Conservation (phyloP, 2,888 invertebrate genomes). For the Troglohyphantes excavatus region DNA sequence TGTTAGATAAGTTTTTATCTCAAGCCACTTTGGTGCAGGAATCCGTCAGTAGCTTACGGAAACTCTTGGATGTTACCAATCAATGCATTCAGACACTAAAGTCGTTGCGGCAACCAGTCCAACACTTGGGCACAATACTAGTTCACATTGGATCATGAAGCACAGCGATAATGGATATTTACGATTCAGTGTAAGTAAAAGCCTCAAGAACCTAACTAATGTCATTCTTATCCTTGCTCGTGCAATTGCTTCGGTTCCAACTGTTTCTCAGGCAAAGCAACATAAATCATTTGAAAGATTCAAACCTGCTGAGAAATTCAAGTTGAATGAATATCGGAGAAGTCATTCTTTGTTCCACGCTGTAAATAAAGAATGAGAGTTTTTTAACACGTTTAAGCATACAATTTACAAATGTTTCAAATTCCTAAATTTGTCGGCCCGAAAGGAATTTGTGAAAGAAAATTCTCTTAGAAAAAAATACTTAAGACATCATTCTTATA, state of each 20-base stretch:
- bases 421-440: background rate
- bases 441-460: background rate
- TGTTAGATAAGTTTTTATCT: background rate
- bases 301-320: background rate
- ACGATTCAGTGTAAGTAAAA: background rate
- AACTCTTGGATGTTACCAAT: background rate
- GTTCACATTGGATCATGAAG: background rate
- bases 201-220: background rate
- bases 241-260: background rate
- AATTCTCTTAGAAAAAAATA: background rate
- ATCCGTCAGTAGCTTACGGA: conserved; percentile 4
- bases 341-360: background rate
- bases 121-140: conserved; percentile 15
- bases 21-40: background rate
- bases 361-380: background rate
- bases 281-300: background rate
- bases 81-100: conserved; percentile 26
- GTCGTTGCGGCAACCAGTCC: conserved; percentile 8
- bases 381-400: background rate
- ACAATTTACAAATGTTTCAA: background rate
- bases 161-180: background rate
- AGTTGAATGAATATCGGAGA: background rate
- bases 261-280: background rate
- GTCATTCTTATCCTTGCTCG: background rate
- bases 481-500: background rate